Conservation (phyloP, 2,797 vertebrate genomes). For the Buphagus erythrorhynchus region DNA sequence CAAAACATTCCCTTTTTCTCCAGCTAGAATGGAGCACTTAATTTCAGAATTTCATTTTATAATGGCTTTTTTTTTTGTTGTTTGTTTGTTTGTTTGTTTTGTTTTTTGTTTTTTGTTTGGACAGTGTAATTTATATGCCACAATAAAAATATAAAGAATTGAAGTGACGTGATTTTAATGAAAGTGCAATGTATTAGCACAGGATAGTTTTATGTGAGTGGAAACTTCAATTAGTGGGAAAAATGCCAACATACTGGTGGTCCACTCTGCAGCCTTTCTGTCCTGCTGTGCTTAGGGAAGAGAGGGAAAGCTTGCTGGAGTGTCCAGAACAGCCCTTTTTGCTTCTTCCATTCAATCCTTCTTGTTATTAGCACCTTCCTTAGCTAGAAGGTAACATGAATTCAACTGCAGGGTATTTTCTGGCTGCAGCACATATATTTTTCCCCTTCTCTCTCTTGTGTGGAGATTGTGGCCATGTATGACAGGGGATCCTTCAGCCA, state of each 20-base stretch:
- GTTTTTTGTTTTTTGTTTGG: background rate
- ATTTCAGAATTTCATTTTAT: conserved; percentile 3
- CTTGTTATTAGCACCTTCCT: background rate
- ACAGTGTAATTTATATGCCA: background rate
- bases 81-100: background rate
- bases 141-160: background rate
- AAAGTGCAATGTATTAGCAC: background rate
- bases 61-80: background rate
- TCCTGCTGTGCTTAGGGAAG: background rate
- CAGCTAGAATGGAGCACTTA: background rate
- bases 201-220: background rate
- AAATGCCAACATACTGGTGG: background rate
- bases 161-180: background rate
- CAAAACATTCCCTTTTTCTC: background rate
- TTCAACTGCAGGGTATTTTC: background rate
- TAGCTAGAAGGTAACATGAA: background rate
- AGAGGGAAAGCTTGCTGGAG: background rate
- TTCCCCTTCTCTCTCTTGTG: accelerated
- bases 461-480: accelerated
- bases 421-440: background rate
- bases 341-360: background rate
- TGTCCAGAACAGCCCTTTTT: background rate
- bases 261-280: background rate
- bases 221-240: background rate
- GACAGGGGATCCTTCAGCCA: background rate